These are phyloP conservation scores for Leucoraja ocellata DNA, from an alignment of 2,797 vertebrate genomes.

Conservation along the genomic window DNA sequence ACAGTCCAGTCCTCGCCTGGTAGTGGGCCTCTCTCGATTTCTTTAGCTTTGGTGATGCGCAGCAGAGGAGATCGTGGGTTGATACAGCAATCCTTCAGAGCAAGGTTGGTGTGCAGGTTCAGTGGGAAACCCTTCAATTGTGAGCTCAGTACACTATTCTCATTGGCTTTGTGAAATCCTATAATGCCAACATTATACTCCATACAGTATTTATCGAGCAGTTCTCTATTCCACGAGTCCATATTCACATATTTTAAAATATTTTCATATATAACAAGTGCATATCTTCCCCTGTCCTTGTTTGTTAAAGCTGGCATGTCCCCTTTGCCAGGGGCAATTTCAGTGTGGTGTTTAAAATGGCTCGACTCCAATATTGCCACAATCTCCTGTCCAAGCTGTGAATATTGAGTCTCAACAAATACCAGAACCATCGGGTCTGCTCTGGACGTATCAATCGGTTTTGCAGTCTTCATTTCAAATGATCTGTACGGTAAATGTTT, in stretches of 20 bases:
- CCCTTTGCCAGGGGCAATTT: constrained; percentile 87
- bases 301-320: constrained; percentile 86
- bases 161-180: constrained; percentile 89
- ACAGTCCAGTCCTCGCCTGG: constrained; percentile 89
- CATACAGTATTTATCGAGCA: constrained; percentile 91
- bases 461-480: constrained; percentile 67
- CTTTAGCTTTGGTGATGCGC: constrained; percentile 73
- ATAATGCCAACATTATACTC: constrained; percentile 93
- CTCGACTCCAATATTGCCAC: constrained; percentile 87
- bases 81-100: constrained; percentile 78
- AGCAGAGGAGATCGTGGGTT: constrained; percentile 80
- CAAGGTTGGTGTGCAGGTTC: constrained; percentile 79
- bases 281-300: constrained; percentile 79
- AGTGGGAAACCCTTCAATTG: constrained; percentile 78
- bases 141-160: constrained; percentile 74
- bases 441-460: constrained; percentile 75
- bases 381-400: constrained; percentile 90
- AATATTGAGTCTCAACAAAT: constrained; percentile 93
- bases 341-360: constrained; percentile 81
- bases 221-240: constrained; percentile 88
- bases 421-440: constrained; percentile 78
- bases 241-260: constrained; percentile 86
- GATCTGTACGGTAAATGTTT: constrained; percentile 73
- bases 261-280: constrained; percentile 87
- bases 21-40: constrained; percentile 73